phyloP scores from a whole-genome alignment of 2,113 vertebrate species.

The Poeciliopsis occidentalis region DNA sequence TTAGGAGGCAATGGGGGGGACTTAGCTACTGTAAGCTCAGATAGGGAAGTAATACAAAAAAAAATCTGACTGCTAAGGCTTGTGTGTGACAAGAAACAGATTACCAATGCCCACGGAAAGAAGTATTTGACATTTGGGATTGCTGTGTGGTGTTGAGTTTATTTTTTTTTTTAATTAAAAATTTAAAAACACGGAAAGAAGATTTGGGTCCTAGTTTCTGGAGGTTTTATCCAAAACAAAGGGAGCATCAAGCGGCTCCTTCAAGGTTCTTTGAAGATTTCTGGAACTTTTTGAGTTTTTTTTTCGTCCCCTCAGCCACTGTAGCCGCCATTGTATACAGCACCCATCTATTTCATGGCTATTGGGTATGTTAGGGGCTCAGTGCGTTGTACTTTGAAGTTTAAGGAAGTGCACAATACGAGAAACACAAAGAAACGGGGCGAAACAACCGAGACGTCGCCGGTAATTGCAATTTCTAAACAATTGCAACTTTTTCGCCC shows the following conservation, averaged over 20 bases:
- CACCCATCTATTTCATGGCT: conserved; percentile 63
- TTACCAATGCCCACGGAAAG: conserved; percentile 68
- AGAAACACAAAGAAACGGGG: conserved; percentile 57
- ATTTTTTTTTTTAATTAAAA: conserved; percentile 13
- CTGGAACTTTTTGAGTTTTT: conserved; percentile 58
- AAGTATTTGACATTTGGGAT: conserved; percentile 65
- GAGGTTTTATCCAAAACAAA: conserved; percentile 70
- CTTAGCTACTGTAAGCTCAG: conserved; percentile 74
- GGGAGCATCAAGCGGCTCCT: conserved; percentile 51
- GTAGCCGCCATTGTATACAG: conserved; percentile 33
- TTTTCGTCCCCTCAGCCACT: conserved; percentile 15
- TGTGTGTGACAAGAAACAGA: conserved; percentile 72
- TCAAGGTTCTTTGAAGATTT: conserved; percentile 70
- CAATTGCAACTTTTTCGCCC: conserved; percentile 65
- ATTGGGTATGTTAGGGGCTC: conserved; percentile 57
- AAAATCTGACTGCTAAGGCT: conserved; percentile 69
- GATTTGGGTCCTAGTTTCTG: conserved; percentile 53
- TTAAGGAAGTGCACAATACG: conserved; percentile 60
- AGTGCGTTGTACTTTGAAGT: conserved; percentile 69
- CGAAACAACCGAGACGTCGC: conserved; percentile 54
- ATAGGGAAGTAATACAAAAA: conserved; percentile 62
- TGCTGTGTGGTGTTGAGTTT: conserved; percentile 68
- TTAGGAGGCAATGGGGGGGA: conserved; percentile 69
- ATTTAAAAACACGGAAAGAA: conserved; percentile 36
- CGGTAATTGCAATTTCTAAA: conserved; percentile 77